Conservation (phyloP, 2,797 vertebrate species). For the Rhodeus uyekii region DNA sequence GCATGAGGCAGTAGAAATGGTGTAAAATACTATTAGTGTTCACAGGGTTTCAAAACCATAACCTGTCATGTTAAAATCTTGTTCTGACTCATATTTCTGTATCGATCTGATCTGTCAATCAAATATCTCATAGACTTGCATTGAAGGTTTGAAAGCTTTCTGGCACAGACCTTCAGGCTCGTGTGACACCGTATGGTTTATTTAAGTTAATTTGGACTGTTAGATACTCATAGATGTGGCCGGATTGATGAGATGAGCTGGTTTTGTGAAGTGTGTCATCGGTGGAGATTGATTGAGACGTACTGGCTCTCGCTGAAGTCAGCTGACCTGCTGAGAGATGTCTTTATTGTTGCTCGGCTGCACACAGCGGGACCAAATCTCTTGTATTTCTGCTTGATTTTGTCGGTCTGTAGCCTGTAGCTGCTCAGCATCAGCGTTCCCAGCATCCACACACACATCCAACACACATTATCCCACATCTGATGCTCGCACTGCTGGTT, state of each 20-base stretch:
- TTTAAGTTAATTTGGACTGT: neutral
- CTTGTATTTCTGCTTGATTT: neutral
- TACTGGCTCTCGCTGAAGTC: neutral
- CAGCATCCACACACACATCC: neutral
- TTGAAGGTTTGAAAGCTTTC: neutral
- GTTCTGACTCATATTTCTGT: neutral
- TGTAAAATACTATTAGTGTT: neutral
- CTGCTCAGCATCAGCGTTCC: neutral
- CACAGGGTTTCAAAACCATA: neutral
- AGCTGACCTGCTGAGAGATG: neutral
- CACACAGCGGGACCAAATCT: neutral
- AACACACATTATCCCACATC: neutral
- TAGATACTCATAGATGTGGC: neutral
- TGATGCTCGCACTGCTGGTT: no score
- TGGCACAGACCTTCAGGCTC: neutral
- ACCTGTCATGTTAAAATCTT: neutral
- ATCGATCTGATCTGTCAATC: neutral
- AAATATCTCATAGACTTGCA: neutral
- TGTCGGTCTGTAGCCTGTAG: neutral
- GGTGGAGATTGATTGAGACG: no score
- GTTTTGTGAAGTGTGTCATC: neutral
- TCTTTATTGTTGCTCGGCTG: constrained; percentile 8
- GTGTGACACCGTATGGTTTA: neutral
- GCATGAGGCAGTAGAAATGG: neutral
- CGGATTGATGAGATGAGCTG: neutral